These are phyloP conservation scores for Hyphantria cunea DNA, from an alignment of 1,140 invertebrate species.

Conservation along the genomic window DNA sequence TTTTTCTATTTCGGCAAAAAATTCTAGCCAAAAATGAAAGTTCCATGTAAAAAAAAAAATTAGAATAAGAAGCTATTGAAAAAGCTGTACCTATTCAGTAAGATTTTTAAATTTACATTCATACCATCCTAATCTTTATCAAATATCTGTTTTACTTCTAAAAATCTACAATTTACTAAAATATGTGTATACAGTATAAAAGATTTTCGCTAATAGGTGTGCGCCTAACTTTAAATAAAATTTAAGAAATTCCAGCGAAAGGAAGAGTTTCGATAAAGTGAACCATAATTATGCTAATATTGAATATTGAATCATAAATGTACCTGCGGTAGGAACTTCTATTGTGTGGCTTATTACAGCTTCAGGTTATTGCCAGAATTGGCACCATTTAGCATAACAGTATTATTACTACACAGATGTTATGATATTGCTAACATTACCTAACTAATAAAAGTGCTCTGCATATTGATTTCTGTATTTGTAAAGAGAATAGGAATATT, in stretches of 20 bases:
- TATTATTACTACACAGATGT: neutral
- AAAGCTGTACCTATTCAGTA: no score
- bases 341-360: neutral
- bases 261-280: neutral
- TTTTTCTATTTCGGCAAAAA: no score
- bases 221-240: no score
- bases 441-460: slow-evolving; percentile 1
- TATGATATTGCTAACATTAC: slow-evolving; percentile 1
- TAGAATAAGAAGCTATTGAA: no score
- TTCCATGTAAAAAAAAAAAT: no score
- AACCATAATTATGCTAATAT: neutral
- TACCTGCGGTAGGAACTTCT: neutral
- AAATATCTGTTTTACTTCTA: neutral
- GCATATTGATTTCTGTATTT: slow-evolving; percentile 14
- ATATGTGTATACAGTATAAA: no score
- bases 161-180: neutral
- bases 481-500: neutral
- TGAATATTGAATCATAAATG: neutral
- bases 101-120: no score
- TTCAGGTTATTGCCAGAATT: slow-evolving; percentile 1
- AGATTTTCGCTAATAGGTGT: no score
- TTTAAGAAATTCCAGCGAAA: neutral
- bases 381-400: slow-evolving; percentile 4
- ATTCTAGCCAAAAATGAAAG: no score
- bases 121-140: no score